Conservation (phyloP, 2,797 vertebrate species). For the Falco naumanni region DNA sequence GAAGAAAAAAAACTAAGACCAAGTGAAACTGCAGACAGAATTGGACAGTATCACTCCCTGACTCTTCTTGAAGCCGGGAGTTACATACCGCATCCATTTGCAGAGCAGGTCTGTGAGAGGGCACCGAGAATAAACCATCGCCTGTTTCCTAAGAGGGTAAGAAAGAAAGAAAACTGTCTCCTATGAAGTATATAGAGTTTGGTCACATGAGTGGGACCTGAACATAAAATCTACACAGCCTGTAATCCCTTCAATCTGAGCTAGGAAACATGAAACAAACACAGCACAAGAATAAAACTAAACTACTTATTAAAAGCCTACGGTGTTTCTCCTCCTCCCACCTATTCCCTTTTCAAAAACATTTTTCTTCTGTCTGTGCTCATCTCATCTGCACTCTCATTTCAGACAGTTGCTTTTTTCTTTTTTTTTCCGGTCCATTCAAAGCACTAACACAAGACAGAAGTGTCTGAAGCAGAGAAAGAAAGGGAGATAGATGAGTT, state of each 20-base stretch:
- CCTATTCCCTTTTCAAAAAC: conserved; percentile 63
- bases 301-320: conserved; percentile 70
- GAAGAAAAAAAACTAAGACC: background rate
- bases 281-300: conserved; percentile 57
- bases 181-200: background rate
- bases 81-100: background rate
- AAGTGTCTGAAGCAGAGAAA: conserved; percentile 13
- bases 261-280: conserved; percentile 52
- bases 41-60: background rate
- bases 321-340: conserved; percentile 63
- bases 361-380: conserved; percentile 42
- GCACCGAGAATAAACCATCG: background rate
- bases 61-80: background rate
- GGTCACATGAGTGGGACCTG: background rate
- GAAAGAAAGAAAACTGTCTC: background rate
- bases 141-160: background rate
- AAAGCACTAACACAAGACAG: conserved; percentile 7
- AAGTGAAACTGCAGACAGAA: background rate
- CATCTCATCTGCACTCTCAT: conserved; percentile 35
- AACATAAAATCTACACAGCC: conserved; percentile 12
- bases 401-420: background rate
- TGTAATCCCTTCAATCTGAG: conserved; percentile 55
- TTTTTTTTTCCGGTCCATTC: background rate
- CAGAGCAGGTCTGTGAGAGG: background rate
- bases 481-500: conserved; percentile 24